Conservation (phyloP, 37 sponge, comb jelly and placozoan genomes). For the Spongia lamella region DNA sequence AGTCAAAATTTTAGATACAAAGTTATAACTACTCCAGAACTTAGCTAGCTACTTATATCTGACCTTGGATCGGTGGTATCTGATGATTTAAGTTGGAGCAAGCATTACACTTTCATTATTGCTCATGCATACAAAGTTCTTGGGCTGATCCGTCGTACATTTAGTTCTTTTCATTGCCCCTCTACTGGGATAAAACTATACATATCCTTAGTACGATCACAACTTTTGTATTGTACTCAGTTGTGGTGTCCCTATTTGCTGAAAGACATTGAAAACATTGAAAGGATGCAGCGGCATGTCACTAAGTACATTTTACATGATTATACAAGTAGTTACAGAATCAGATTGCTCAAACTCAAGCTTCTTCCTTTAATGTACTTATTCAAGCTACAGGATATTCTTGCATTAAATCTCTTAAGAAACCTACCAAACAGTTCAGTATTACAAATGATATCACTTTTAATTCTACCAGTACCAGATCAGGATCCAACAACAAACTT, state of each 20-base stretch:
- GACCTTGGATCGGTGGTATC: conserved; percentile 5
- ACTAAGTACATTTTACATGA: conserved; percentile 2
- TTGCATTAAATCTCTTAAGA: too few species aligned
- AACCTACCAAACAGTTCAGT: too few species aligned
- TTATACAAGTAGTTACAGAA: neutral
- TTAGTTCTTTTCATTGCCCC: neutral
- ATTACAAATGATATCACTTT: too few species aligned
- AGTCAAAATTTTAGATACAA: too few species aligned
- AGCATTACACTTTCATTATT: neutral
- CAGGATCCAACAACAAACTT: neutral
- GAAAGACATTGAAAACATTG: neutral
- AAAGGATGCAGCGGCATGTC: conserved; percentile 1
- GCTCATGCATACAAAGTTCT: conserved; percentile 10
- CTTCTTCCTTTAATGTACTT: too few species aligned
- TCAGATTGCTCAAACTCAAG: neutral
- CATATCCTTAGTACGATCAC: neutral
- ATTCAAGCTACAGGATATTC: too few species aligned
- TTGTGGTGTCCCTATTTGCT: neutral
- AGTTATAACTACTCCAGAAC: too few species aligned
- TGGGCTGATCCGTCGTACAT: neutral
- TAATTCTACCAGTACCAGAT: too few species aligned
- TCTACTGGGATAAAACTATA: neutral
- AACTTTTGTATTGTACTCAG: neutral
- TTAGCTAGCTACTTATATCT: too few species aligned
- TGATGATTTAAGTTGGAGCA: neutral